These are phyloP conservation scores for Pyrrhosoma nymphula DNA, from an alignment of 2,888 invertebrate species.

Conservation along the genomic window DNA sequence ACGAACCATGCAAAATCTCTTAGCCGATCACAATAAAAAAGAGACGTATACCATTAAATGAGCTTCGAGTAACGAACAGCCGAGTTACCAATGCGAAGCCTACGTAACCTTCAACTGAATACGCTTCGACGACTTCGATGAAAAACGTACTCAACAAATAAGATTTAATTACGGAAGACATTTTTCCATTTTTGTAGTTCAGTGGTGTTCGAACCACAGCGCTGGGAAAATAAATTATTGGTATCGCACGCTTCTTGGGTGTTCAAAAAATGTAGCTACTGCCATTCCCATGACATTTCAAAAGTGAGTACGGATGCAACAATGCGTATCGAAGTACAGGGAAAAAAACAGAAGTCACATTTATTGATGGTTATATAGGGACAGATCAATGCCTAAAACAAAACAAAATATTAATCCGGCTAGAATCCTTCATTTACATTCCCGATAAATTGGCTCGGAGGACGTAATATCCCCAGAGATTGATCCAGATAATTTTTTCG, in stretches of 20 bases:
- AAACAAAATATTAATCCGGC: neutral
- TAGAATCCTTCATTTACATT: neutral
- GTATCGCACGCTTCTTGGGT: neutral
- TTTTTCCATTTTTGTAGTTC: neutral
- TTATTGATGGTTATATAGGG: neutral
- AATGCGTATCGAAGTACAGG: neutral
- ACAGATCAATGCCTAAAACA: neutral
- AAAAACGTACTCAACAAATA: too few relatives aligned
- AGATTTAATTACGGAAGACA: neutral
- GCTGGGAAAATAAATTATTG: neutral
- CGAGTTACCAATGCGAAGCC: too few relatives aligned
- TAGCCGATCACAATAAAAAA: too few relatives aligned
- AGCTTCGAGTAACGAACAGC: too few relatives aligned
- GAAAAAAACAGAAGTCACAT: neutral
- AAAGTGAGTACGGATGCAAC: neutral
- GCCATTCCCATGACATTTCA: neutral
- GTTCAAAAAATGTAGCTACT: neutral
- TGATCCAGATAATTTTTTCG: neutral
- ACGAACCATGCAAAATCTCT: too few relatives aligned
- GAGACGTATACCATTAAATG: too few relatives aligned
- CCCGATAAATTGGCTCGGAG: neutral
- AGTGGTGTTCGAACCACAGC: neutral
- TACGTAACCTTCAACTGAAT: too few relatives aligned
- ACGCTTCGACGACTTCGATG: too few relatives aligned
- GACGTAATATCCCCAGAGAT: neutral